phyloP scores from a whole-genome alignment of 2,797 vertebrate species.

The Sebastes kiyomatsui region DNA sequence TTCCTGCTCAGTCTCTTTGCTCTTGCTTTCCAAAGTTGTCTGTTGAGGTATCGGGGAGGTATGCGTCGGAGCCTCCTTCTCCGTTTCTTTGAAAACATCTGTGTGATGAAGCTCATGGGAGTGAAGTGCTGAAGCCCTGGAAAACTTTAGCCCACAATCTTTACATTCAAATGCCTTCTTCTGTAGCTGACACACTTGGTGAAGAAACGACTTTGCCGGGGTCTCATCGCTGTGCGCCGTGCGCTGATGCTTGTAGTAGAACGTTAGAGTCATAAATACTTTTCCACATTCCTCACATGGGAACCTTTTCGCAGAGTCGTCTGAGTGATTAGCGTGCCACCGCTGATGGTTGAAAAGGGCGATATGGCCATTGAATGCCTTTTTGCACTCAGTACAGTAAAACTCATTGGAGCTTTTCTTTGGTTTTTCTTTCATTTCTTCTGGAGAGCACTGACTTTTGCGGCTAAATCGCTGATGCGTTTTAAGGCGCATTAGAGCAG shows the following conservation, averaged over 20 bases:
- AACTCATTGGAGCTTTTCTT: slow-evolving; percentile 68
- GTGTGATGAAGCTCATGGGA: slow-evolving; percentile 84
- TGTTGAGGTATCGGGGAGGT: slow-evolving; percentile 24
- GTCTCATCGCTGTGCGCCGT: slow-evolving; percentile 77
- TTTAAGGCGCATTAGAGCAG: slow-evolving; percentile 72
- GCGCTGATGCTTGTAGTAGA: slow-evolving; percentile 82
- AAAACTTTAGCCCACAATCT: slow-evolving; percentile 83
- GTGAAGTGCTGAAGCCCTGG: slow-evolving; percentile 82
- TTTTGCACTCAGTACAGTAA: slow-evolving; percentile 80
- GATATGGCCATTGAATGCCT: slow-evolving; percentile 71
- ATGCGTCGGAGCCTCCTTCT: slow-evolving; percentile 33
- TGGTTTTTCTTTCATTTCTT: slow-evolving; percentile 60
- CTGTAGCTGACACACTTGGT: slow-evolving; percentile 84
- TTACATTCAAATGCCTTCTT: slow-evolving; percentile 85
- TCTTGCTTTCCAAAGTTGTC: slow-evolving; percentile 21
- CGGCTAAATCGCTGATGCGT: slow-evolving; percentile 83
- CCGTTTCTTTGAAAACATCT: slow-evolving; percentile 71
- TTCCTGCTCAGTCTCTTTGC: slow-evolving; percentile 24
- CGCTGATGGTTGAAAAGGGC: slow-evolving; percentile 78
- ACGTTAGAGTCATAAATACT: slow-evolving; percentile 78
- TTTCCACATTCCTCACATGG: slow-evolving; percentile 83
- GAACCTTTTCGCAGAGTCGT: slow-evolving; percentile 63
- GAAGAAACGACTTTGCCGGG: slow-evolving; percentile 83
- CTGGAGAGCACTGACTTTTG: slow-evolving; percentile 65
- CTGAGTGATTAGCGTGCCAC: slow-evolving; percentile 69